Percentiles rank a stretch among this genome's conserved stretches.
Evolutionary conservation across 2,888 invertebrate genomes (phyloP).

Genomic region (Eremobia ochroleuca): DNA sequence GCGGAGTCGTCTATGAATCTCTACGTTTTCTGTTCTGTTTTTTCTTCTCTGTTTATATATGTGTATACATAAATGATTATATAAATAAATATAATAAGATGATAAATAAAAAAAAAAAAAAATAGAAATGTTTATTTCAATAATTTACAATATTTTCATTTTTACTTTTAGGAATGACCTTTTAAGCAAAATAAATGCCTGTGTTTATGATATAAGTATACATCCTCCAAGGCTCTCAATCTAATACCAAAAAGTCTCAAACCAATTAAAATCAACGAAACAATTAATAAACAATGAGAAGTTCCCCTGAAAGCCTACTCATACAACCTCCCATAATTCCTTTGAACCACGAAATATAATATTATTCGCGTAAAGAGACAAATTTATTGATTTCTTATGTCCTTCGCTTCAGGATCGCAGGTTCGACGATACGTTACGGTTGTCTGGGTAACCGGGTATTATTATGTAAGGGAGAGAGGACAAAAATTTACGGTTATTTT

Average conservation of each 20-base stretch:
- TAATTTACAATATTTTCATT: no score
- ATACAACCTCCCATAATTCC: not conserved
- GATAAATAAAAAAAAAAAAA: no score
- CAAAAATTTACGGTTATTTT: not conserved
- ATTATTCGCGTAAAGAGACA: slow-evolving; percentile 1
- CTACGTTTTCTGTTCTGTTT: no score
- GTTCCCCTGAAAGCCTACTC: not conserved
- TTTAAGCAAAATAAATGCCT: no score
- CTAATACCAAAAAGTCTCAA: not conserved
- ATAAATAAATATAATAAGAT: no score
- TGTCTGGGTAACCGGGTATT: slow-evolving; percentile 34
- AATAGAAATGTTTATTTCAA: no score
- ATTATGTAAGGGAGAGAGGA: not conserved
- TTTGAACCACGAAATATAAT: not conserved
- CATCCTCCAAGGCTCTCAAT: no score
- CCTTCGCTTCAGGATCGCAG: slow-evolving; percentile 30
- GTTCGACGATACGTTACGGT: slow-evolving; percentile 24
- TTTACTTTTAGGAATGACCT: no score
- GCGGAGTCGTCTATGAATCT: no score
- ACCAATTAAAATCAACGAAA: slow-evolving; percentile 1
- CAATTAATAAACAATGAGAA: not conserved
- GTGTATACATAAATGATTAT: no score
- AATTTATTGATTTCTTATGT: slow-evolving; percentile 42
- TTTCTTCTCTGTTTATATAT: no score
- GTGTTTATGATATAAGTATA: no score